Evolutionary conservation across 2,888 invertebrate genomes (phyloP), one percentile per base, ranked within the genome.

Genomic region (Hoplodrina blanda): DNA sequence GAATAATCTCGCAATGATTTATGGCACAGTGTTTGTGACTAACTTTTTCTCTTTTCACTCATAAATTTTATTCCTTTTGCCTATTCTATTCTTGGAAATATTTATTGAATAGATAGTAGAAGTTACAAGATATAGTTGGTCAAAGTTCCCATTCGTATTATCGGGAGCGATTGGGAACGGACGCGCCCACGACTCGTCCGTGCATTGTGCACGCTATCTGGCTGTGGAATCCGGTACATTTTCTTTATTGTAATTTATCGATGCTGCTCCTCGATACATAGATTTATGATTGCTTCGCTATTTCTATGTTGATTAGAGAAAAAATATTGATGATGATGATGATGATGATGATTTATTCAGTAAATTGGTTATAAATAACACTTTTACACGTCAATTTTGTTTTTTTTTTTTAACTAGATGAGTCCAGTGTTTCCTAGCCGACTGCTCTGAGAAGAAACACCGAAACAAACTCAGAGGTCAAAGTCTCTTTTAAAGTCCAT

Each of bases 201-300:
- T 73, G 71, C 69, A 79, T 69, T 79, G 76, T 81, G 69, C 76
- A 67, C 76, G 64, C 65, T 78, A 81, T 83, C 76, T 63, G 52
- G 59, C 60, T 62, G 60, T 66, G 54, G 71, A 69, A 63, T 73
- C 69, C 68, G 69, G 67, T 78, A 74, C 70, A 78, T 83, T 85
- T 86, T 80, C 83, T 83, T 85, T 84, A 84, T 87, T 85, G 78
- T 87, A 80, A 88, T 89, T 87, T 90, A 89, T 89, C 68, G 82
- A 71, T 73, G 76, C 69, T 70, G 68, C 71, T 74, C 61, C 62
- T 71, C 74, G 69, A 80, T 81, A 82, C 55, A 73, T 72, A 73
- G 77, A 83, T 82, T 81, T 83, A 83, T 67, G 73, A 72, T 68
- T 69, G 59, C 69, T 75, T 76, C 50, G 62, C 77, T 72, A 79